These are phyloP conservation scores for Meandrina meandrites DNA, from an alignment of 92 coral and sea anemone genomes.

Conservation along the genomic window DNA sequence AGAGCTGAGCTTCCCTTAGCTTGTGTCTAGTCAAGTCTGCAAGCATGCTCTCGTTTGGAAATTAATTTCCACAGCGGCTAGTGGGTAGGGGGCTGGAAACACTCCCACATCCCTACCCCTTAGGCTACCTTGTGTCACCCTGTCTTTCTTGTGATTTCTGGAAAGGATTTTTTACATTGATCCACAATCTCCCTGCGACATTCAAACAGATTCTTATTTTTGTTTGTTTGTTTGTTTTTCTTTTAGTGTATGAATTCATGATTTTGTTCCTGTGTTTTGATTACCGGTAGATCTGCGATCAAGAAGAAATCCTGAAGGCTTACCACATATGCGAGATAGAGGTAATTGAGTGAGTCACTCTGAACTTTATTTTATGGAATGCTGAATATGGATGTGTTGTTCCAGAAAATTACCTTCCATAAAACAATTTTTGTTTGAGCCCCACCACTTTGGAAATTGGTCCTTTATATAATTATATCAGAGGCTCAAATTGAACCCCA, in stretches of 20 bases:
- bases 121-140: no score
- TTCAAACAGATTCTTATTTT: background rate
- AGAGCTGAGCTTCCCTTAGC: background rate
- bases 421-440: no score
- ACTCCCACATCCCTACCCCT: no score
- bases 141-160: background rate
- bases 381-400: no score
- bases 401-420: no score
- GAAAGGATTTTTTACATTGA: background rate
- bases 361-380: background rate
- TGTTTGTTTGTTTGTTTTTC: background rate
- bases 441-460: no score
- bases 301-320: conserved; percentile 28
- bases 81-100: no score
- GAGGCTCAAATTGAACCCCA: no score
- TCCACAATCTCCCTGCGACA: background rate
- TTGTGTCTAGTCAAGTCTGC: background rate
- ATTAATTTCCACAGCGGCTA: no score
- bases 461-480: no score
- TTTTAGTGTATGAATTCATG: background rate
- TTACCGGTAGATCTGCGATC: background rate
- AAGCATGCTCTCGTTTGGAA: no score
- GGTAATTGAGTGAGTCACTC: conserved; percentile 21
- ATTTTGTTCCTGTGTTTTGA: background rate
- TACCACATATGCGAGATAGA: conserved; percentile 20